Evolutionary conservation across 1,140 invertebrate species (phyloP), one percentile per base, ranked within the genome.

Genomic region (Asbolus verrucosus): DNA sequence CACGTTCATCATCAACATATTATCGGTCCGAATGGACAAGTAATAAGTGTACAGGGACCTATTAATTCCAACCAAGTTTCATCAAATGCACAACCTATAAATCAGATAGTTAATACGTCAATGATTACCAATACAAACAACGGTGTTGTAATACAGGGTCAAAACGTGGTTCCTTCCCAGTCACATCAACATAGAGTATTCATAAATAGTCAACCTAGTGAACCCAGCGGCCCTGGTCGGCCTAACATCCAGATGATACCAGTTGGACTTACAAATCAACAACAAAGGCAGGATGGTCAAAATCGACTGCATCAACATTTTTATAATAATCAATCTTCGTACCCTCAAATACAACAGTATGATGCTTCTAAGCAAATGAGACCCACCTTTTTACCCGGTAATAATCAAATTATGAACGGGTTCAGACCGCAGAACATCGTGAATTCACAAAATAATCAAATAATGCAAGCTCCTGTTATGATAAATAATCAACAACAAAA

Each of bases 11-110:
- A 78, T 6, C 79, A 82, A 39, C 85, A 85, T 38, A 81, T 86
- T 9, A 74, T 85, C 59, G 84, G 84, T 2, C 84, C 84, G 0
- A 86, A 85, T 67, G 86, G 85, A 13, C 85, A 86, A 80, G 82
- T 87, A 27, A 85, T 87, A 21, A 85, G 84, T 11, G 81, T 87
- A 1, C 85, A 86, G 69, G 83, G 71, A 65, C 33, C 71, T 11
- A 31, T 69, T 6, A 62, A 62, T 69, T 46, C 83, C n/a, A 63
- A 63, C 67, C 61, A 63, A 13, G 36, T 41, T 14, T 30, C 50
- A 24, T 59, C 50, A 6, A 74, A n/a, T n/a, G n/a, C n/a, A n/a
- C n/a, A n/a, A n/a, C n/a, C n/a, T n/a, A n/a, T n/a, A n/a, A n/a
- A 72, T 66, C 75, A 68, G 39, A 33, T 16, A n/a, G 63, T 46